Evolutionary conservation across 2,797 vertebrate species (phyloP), one percentile per base, ranked within the genome.

Genomic region (Caiman crocodilus): DNA sequence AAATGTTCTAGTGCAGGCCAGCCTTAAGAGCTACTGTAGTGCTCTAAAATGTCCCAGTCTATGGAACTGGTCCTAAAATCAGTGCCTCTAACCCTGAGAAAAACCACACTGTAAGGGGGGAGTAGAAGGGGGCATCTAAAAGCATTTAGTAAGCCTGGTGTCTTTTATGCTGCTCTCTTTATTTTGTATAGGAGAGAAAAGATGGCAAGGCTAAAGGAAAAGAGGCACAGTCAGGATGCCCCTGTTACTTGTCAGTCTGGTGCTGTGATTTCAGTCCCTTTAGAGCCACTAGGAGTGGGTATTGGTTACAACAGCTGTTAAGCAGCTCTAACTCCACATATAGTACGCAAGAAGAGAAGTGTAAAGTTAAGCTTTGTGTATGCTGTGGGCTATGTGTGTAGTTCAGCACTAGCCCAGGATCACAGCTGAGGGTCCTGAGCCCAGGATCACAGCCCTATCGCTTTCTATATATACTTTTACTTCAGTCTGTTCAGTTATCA

Each of bases 361-460:
- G 75, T 26, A 25, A 28, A 0, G 0, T 28, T 30, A 84, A 32
- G 35, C 28, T 65, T 23, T 20, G 13, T 61, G 10, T n/a, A 4
- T 20, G 28, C 78, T 56, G 63, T 20, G 30, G 42, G 18, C 6
- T 17, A 63, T 12, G 11, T 13, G 11, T 32, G 18, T 2, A 2
- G 69, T 61, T 21, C 69, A 71, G 16, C 21, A 16, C 4, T 26
- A 50, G 64, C n/a, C 50, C 15, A 5, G 58, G 59, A 89, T 7
- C 28, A 5, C 58, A n/a, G 42, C 5, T 83, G 65, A 59, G 67
- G 76, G 42, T 0, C 9, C 42, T 50, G 42, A 50, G 42, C 42
- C 42, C 0, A 80, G 64, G 4, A 84, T 58, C 82, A 76, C 26
- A 14, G 76, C 61, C 55, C 18, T 8, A 0, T 16, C 83, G 63